These are phyloP conservation scores for Lerista edwardsae DNA, from an alignment of 2,797 vertebrate genomes.

Conservation along the genomic window DNA sequence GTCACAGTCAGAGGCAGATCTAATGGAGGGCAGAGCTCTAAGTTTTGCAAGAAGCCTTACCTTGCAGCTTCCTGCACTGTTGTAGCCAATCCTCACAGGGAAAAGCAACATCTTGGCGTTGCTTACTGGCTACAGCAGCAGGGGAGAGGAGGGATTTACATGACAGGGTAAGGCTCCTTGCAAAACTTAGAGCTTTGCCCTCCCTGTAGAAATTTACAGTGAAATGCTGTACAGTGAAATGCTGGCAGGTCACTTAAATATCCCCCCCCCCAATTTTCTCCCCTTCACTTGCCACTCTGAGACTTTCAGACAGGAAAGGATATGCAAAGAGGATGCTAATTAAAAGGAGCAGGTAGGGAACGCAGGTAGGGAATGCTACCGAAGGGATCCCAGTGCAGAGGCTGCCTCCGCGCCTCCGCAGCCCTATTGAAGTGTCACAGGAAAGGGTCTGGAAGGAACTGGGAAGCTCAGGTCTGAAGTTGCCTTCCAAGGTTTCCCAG, in stretches of 20 bases:
- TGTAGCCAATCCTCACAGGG: too few species aligned
- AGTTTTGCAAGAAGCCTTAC: too few species aligned
- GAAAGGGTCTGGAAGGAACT: neutral
- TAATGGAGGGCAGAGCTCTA: too few species aligned
- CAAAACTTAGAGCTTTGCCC: too few species aligned
- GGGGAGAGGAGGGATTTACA: too few species aligned
- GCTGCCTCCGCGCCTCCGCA: neutral
- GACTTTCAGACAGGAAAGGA: neutral
- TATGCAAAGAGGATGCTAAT: neutral
- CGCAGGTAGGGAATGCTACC: constrained; percentile 17
- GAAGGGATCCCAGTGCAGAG: constrained; percentile 33
- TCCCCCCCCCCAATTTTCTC: neutral
- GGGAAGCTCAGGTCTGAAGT: neutral
- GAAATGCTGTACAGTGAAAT: neutral
- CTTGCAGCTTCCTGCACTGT: too few species aligned
- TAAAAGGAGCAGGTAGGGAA: constrained; percentile 31
- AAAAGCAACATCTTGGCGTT: too few species aligned
- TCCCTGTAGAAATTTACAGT: too few species aligned
- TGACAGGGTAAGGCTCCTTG: too few species aligned
- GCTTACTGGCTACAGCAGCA: too few species aligned
- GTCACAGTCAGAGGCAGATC: too few species aligned
- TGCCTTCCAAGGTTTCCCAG: too few species aligned
- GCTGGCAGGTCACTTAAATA: constrained; percentile 3
- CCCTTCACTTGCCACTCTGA: neutral
- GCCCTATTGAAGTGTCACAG: neutral